Evolutionary conservation across 2,797 vertebrate species (phyloP).

Genomic region (Chanos chanos): DNA sequence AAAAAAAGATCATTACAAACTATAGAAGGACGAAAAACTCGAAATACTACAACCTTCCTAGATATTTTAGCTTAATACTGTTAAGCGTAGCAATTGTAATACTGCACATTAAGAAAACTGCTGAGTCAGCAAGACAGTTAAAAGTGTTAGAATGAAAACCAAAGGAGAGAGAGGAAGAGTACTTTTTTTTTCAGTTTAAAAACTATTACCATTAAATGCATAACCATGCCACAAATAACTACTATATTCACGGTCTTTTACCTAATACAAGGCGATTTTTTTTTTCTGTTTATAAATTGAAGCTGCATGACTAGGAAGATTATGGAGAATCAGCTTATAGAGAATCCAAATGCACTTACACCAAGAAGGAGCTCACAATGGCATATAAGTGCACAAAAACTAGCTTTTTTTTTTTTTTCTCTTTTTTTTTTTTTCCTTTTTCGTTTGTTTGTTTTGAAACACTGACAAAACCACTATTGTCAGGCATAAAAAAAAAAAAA

Average conservation of each 20-base stretch:
- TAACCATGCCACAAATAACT: conserved; percentile 98
- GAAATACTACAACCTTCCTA: conserved; percentile 84
- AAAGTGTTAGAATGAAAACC: conserved; percentile 19
- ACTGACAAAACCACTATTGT: conserved; percentile 89
- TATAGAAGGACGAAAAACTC: conserved; percentile 78
- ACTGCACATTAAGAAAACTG: conserved; percentile 86
- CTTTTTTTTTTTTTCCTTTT: conserved; percentile 55
- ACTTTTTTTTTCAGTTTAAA: conserved; percentile 55
- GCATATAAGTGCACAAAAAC: conserved; percentile 91
- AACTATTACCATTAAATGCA: conserved; percentile 92
- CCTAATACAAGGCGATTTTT: conserved; percentile 77
- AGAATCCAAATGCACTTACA: conserved; percentile 91
- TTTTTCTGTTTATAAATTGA: conserved; percentile 84
- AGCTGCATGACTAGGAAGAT: conserved; percentile 83
- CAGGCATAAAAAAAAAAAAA: too few relatives aligned
- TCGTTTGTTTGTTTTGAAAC: conserved; percentile 73
- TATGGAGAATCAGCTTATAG: conserved; percentile 81
- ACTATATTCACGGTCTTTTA: conserved; percentile 83
- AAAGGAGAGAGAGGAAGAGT: conserved; percentile 26
- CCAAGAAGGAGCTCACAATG: conserved; percentile 88
- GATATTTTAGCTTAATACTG: conserved; percentile 86
- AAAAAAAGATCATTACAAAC: conserved; percentile 84
- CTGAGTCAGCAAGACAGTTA: conserved; percentile 57
- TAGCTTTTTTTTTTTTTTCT: conserved; percentile 72
- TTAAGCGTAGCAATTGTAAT: conserved; percentile 82